These are phyloP conservation scores for Odobenus rosmarus DNA, from an alignment of 2,113 vertebrate species.

Conservation along the genomic window DNA sequence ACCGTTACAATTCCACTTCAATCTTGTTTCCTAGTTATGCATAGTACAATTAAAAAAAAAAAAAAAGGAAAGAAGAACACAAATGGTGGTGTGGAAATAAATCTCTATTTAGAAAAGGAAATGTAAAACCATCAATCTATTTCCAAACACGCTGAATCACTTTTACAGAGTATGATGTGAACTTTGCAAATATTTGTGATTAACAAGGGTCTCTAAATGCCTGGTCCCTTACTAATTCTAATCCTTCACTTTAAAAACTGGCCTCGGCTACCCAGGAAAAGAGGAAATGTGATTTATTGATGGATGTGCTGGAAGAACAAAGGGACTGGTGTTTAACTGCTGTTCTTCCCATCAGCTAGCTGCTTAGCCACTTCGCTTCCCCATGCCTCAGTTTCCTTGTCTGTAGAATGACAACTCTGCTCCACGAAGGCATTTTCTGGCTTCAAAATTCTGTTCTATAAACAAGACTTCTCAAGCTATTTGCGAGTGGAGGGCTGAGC, in stretches of 20 bases:
- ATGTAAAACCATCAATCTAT: background rate
- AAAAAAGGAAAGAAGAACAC: background rate
- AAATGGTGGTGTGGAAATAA: background rate
- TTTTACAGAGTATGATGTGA: background rate
- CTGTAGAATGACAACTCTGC: background rate
- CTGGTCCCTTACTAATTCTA: background rate
- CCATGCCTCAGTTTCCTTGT: constrained; percentile 28
- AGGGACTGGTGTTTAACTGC: background rate
- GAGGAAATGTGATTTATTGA: background rate
- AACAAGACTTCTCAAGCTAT: background rate
- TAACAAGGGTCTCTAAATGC: background rate
- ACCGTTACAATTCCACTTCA: background rate
- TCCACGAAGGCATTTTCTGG: background rate
- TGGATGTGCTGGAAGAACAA: background rate
- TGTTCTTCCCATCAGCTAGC: constrained; percentile 32
- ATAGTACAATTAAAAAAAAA: background rate
- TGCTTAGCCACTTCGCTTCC: background rate
- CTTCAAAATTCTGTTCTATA: background rate
- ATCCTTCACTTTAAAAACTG: constrained; percentile 11
- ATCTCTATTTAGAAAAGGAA: background rate
- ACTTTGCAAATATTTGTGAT: background rate
- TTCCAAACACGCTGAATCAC: background rate
- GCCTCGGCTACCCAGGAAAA: background rate
- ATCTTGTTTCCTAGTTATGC: background rate
- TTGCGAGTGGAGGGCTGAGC: background rate